Conservation (phyloP, 2,113 vertebrate species). For the Pelusios castaneus region DNA sequence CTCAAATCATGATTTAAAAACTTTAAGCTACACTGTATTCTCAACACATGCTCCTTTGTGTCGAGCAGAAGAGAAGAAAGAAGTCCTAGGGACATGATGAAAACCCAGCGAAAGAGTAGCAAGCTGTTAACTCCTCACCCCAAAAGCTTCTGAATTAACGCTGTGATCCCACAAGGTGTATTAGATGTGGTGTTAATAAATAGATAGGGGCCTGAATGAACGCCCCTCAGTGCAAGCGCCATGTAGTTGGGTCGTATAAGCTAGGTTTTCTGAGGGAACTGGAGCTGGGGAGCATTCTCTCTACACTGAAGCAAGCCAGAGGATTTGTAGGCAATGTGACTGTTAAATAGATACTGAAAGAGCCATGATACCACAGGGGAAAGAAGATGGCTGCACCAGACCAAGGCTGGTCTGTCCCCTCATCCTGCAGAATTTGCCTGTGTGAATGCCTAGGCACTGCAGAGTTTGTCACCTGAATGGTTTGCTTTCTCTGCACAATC, state of each 20-base stretch:
- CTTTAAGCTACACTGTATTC: too few relatives aligned
- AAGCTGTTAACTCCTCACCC: background rate
- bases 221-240: background rate
- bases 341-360: background rate
- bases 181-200: background rate
- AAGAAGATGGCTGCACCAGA: background rate
- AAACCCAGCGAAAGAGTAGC: background rate
- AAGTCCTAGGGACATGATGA: background rate
- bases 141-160: background rate
- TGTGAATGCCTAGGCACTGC: background rate
- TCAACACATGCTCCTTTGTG: background rate
- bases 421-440: background rate
- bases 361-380: background rate
- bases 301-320: background rate
- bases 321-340: background rate
- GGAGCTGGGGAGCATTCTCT: background rate
- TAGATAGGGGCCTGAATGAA: background rate
- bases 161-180: background rate
- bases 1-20: too few relatives aligned
- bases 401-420: background rate
- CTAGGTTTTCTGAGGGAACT: background rate
- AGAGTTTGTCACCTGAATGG: background rate
- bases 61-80: background rate
- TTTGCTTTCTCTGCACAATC: background rate
- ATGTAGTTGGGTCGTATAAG: background rate